Conservation (phyloP, 2,113 vertebrate species). For the Mungos mungo region DNA sequence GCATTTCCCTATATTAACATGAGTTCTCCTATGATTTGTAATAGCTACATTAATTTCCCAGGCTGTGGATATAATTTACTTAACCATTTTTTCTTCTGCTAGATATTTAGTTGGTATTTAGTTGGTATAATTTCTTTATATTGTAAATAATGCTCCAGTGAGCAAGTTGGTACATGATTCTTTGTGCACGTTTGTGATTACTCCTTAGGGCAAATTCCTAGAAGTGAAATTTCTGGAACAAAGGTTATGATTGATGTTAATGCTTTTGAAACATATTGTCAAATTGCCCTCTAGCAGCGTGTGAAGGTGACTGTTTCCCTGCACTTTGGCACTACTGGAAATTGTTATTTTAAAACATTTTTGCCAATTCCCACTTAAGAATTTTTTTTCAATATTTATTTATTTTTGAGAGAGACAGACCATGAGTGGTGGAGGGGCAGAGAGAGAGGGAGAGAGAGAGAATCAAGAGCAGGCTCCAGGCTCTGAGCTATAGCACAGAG, state of each 20-base stretch:
- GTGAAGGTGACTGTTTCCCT: neutral
- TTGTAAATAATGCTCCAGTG: slow-evolving; percentile 28
- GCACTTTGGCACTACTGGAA: neutral
- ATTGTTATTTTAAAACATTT: slow-evolving; percentile 50
- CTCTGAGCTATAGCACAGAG: too few species aligned
- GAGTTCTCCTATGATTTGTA: slow-evolving; percentile 19
- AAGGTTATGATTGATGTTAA: slow-evolving; percentile 28
- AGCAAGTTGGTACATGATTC: neutral
- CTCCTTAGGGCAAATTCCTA: slow-evolving; percentile 20
- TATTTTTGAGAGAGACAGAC: too few species aligned
- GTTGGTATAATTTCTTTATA: neutral
- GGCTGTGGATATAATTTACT: slow-evolving; percentile 1
- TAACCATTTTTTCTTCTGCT: slow-evolving; percentile 32
- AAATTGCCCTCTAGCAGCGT: neutral
- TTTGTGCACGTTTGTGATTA: slow-evolving; percentile 42
- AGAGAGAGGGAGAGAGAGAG: too few species aligned
- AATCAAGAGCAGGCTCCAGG: too few species aligned
- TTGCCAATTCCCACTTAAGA: neutral
- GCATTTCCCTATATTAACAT: neutral
- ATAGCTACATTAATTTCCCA: slow-evolving; percentile 12
- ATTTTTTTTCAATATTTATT: too few species aligned
- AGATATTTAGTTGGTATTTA: slow-evolving; percentile 8
- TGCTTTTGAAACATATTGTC: slow-evolving; percentile 28
- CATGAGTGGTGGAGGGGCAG: too few species aligned
- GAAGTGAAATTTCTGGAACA: slow-evolving; percentile 46